phyloP scores from a whole-genome alignment of 1,140 invertebrate genomes.

The Apis mellifera region Amel_HAv3.1 CM009934.2:4476001-4476500 shows the following conservation, averaged over 20 bases:
- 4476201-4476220: slow-evolving; percentile 13
- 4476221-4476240: slow-evolving; percentile 22
- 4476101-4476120: slow-evolving; percentile 47
- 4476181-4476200: slow-evolving; percentile 54
- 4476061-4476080: slow-evolving; percentile 77
- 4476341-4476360: slow-evolving; percentile 70
- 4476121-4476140: slow-evolving; percentile 71
- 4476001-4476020: slow-evolving; percentile 72
- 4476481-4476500: slow-evolving; percentile 74
- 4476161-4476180: slow-evolving; percentile 70
- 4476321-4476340: slow-evolving; percentile 69
- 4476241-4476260: slow-evolving; percentile 72
- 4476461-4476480: slow-evolving; percentile 76
- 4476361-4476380: slow-evolving; percentile 72
- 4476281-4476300: slow-evolving; percentile 71
- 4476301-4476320: slow-evolving; percentile 69
- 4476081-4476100: slow-evolving; percentile 69
- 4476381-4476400: slow-evolving; percentile 71
- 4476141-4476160: slow-evolving; percentile 67
- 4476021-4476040: slow-evolving; percentile 56
- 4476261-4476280: slow-evolving; percentile 68
- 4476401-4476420: slow-evolving; percentile 73
- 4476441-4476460: slow-evolving; percentile 76
- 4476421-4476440: slow-evolving; percentile 78
- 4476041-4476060: slow-evolving; percentile 74